phyloP scores from a whole-genome alignment of 1,140 invertebrate species.

The Dolichoris vasculosae region DNA sequence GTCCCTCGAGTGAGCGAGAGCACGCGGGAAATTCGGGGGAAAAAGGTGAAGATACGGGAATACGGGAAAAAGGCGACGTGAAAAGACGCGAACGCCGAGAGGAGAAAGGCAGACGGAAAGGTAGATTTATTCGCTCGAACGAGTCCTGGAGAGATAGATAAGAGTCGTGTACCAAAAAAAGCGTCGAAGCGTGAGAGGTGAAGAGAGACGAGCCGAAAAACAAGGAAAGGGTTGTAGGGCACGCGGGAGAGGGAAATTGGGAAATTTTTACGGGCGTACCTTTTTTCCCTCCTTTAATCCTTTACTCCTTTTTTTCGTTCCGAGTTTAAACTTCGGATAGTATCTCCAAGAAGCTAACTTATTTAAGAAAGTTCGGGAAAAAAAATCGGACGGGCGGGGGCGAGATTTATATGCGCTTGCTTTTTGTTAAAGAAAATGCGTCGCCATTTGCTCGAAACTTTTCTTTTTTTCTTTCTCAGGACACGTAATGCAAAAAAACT shows the following conservation, averaged over 20 bases:
- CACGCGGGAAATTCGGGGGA: background rate
- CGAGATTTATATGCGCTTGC: constrained; percentile 9
- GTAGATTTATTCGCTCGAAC: background rate
- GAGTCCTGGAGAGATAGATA: background rate
- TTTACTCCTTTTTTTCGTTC: background rate
- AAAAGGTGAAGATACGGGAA: too few species aligned
- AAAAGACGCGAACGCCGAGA: background rate
- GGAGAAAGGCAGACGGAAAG: too few species aligned
- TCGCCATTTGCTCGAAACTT: constrained; percentile 2
- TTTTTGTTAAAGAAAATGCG: constrained; percentile 8
- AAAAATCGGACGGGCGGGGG: background rate
- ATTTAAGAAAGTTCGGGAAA: constrained; percentile 2
- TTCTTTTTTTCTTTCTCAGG: background rate
- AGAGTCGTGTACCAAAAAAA: background rate
- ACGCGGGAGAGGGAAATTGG: background rate
- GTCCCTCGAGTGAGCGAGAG: background rate
- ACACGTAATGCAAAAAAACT: constrained; percentile 21
- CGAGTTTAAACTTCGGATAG: background rate
- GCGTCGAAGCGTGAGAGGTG: background rate
- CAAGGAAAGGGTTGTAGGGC: background rate
- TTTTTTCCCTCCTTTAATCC: background rate
- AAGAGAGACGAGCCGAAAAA: background rate
- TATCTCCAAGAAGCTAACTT: background rate
- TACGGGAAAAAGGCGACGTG: background rate
- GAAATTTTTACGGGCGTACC: background rate